Evolutionary conservation across 2,113 vertebrate species (phyloP), one percentile per base, ranked within the genome.

Genomic region (Acanthisitta chloris): DNA sequence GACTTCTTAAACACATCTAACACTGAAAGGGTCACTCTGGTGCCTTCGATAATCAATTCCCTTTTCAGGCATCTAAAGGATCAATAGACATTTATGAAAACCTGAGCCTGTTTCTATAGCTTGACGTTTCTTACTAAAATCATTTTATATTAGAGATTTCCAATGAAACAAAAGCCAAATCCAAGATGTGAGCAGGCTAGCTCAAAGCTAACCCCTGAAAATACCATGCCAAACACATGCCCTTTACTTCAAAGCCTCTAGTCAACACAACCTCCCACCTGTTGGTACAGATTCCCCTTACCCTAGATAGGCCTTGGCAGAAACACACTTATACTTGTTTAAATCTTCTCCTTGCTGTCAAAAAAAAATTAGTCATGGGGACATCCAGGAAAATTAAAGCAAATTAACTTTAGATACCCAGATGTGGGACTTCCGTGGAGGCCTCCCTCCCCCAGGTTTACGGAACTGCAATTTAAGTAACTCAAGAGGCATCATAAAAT

Each of bases 101-200:
- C 17, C 29, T 46, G 52, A 82, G 48, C 52, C 40, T 64, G 20
- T 36, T 31, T 45, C 45, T 7, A 8, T 6, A 65, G 51, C 40
- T 46, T 33, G 19, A 57, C 16, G 6, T 13, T 40, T 28, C 59
- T 54, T 14, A 26, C 14, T 11, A 46, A 65, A 77, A 38, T 17
- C 1, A 1, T 18, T 58, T 51, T 34, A 49, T 33, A 20, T 46
- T 38, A 42, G 42, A 57, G 34, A 38, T 54, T 64, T 19, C 9
- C 16, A 40, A 2, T 14, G 15, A 70, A 70, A 74, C 48, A 52
- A 81, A 89, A 81, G 28, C 31, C 43, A 58, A 87, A 71, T 17
- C 7, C 20, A 31, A 51, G 61, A 55, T 4, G 26, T 3, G 1
- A 77, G 57, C 1, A 0, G 40, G 49, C 12, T 54, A 10, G 29